Base-by-base conservation (phyloP, 2,888 invertebrate genomes). In the Hyposoter dolosus region DNA sequence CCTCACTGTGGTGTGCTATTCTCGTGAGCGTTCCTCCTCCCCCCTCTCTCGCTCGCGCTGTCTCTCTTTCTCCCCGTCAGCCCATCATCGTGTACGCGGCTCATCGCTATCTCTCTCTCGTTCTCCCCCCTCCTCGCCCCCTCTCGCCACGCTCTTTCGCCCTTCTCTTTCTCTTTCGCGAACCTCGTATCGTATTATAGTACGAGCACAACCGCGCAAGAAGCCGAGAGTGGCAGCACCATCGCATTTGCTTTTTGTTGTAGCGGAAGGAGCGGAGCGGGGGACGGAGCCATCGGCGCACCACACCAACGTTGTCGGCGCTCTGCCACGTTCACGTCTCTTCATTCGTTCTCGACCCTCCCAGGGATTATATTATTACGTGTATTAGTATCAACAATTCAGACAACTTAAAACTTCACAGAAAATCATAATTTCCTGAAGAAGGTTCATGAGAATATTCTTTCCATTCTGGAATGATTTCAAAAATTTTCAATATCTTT, bases 11-110 rank as follows among this genome's bases (percentile, higher is more conserved):
- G 68, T 83, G 85, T 90, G 93, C 92, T 93, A 92, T 93, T 93
- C 93, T 91, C 90, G 89, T 91, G 90, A 93, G 92, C 93, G 93
- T 91, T 90, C 91, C 91, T 92, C 92, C 93, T 93, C 94, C 94
- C 94, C 91, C 87, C 90, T 84, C 77, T 28, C 68, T 12, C 60
- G 28, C 28, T 60, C 60, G 28, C 28, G 60, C 60, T 32, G 60
- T 63, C 32, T 28, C 68, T 28, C 60, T 60, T 60, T 60, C 60
- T 60, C 28, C 15, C 60, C 63, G 43, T 63, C 32, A 76, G 45
- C 28, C 45, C 63, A 76, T 65, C 74, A 56, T 40, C 23, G 63
- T 45, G 10, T 17, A 63, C 63, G n/a, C 63, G 60, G 15, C 28
- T 60, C 60, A 60, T 60, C 60, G 12, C 60, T 60, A 60, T 60